These are phyloP conservation scores for Siderastrea siderea DNA, from an alignment of 92 coral and sea anemone species.

Conservation along the genomic window DNA sequence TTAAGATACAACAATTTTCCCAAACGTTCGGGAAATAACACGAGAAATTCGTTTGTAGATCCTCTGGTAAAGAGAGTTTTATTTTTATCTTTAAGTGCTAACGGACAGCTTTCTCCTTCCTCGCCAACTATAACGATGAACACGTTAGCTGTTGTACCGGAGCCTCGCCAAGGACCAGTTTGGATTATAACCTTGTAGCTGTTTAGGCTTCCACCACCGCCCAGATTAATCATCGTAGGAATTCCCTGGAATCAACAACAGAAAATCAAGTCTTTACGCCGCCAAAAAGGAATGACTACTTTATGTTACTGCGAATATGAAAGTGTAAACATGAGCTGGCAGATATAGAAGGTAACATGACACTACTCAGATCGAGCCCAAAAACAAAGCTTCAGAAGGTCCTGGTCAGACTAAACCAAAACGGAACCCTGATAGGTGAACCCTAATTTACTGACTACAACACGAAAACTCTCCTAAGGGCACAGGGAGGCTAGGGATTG, in stretches of 20 bases:
- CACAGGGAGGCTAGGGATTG: too few species aligned
- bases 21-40: constrained; percentile 53
- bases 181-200: constrained; percentile 45
- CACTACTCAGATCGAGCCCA: too few species aligned
- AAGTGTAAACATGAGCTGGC: not conserved
- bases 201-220: not conserved
- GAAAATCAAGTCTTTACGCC: not conserved
- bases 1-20: constrained; percentile 65
- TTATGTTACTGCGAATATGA: not conserved
- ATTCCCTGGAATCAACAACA: constrained; percentile 17
- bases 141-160: constrained; percentile 68
- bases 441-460: too few species aligned
- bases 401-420: too few species aligned
- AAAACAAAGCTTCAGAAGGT: too few species aligned
- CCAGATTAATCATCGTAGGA: constrained; percentile 1
- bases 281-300: not conserved
- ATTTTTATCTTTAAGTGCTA: constrained; percentile 53
- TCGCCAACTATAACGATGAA: constrained; percentile 52
- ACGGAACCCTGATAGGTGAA: too few species aligned
- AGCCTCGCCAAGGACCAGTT: constrained; percentile 60
- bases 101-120: constrained; percentile 48
- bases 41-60: constrained; percentile 62
- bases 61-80: constrained; percentile 77
- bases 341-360: too few species aligned
- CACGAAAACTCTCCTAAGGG: too few species aligned